phyloP scores from a whole-genome alignment of 2,888 invertebrate species.

The Cinara cedri region DNA sequence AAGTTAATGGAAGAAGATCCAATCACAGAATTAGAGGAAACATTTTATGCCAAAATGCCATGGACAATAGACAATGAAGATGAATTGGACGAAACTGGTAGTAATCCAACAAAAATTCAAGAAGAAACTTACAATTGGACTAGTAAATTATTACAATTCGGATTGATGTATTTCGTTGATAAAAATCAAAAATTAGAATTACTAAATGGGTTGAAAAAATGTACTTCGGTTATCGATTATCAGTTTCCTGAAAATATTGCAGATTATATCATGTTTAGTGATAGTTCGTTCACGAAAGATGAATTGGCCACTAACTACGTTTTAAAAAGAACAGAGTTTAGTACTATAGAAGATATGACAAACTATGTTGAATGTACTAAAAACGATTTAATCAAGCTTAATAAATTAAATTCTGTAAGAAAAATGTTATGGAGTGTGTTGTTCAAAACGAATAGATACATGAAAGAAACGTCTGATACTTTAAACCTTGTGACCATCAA shows the following conservation, averaged over 20 bases:
- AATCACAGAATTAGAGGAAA: not conserved
- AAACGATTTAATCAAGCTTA: not conserved
- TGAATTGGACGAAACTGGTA: no score
- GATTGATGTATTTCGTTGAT: slow-evolving; percentile 4
- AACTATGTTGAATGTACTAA: not conserved
- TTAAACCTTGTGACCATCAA: not conserved
- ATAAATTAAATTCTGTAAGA: not conserved
- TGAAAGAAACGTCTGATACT: not conserved
- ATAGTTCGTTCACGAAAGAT: not conserved
- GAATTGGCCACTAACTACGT: slow-evolving; percentile 15
- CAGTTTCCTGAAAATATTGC: not conserved
- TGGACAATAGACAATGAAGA: not conserved
- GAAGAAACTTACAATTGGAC: not conserved
- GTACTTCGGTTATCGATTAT: not conserved
- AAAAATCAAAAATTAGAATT: not conserved
- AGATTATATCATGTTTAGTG: not conserved
- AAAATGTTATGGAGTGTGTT: not conserved
- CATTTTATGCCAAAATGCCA: not conserved
- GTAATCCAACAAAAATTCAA: no score
- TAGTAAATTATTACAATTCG: not conserved
- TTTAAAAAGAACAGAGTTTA: not conserved
- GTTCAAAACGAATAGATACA: not conserved
- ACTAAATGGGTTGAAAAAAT: not conserved
- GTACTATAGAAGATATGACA: not conserved
- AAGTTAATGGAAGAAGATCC: not conserved